Conservation (phyloP, 2,113 vertebrate genomes). For the Podarcis cretensis region DNA sequence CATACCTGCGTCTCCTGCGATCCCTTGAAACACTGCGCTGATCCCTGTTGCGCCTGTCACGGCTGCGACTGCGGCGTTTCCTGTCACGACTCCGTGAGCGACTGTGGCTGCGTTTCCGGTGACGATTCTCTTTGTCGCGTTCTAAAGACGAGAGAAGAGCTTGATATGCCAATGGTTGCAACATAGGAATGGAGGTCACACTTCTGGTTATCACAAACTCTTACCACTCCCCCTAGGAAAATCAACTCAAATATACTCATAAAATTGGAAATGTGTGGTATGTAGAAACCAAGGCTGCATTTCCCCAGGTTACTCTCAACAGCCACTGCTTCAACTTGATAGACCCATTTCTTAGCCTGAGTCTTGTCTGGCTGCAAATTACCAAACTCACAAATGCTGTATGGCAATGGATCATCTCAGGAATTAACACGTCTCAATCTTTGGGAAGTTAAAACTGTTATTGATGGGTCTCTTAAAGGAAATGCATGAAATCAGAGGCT, state of each 20-base stretch:
- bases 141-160: constrained; percentile 65
- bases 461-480: background rate
- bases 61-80: constrained; percentile 86
- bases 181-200: background rate
- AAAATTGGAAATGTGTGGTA: background rate
- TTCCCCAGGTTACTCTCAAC: background rate
- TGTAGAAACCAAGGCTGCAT: background rate
- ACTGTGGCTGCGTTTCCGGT: constrained; percentile 87
- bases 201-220: background rate
- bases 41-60: constrained; percentile 85
- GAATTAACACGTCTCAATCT: background rate
- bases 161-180: background rate
- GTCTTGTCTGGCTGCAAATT: background rate
- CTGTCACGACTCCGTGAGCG: constrained; percentile 88
- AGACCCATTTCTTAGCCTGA: background rate
- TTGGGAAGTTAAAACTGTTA: background rate
- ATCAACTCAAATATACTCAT: too few relatives aligned
- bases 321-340: background rate
- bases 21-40: constrained; percentile 75
- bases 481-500: background rate
- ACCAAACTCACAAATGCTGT: background rate
- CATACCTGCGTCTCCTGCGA: constrained; percentile 57
- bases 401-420: background rate
- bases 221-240: background rate
- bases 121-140: constrained; percentile 91